Evolutionary conservation across 1,140 invertebrate species (phyloP).

Genomic region (Hyposmocoma kahamanoa): DNA sequence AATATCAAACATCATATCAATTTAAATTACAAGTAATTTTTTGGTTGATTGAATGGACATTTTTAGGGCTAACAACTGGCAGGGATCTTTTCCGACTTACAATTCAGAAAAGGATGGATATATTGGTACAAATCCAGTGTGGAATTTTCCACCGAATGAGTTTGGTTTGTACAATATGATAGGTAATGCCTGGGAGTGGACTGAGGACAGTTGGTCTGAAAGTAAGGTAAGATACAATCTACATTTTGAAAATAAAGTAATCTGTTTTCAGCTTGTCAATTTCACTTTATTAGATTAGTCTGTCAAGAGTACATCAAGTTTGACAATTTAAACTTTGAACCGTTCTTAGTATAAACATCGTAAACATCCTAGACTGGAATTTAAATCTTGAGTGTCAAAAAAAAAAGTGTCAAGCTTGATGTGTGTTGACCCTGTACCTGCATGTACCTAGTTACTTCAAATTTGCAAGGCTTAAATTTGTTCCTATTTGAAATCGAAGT

Average conservation of each 20-base stretch:
- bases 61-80: constrained; percentile 92
- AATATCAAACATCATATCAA: too few species aligned
- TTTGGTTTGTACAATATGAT: constrained; percentile 93
- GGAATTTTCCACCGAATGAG: constrained; percentile 84
- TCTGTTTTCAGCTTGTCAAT: too few species aligned
- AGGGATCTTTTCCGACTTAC: constrained; percentile 89
- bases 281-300: too few species aligned
- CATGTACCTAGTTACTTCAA: too few species aligned
- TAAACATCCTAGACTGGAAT: too few species aligned
- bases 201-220: constrained; percentile 85
- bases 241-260: not conserved
- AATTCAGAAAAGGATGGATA: constrained; percentile 92
- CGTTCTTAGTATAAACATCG: too few species aligned
- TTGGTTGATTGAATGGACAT: constrained; percentile 9
- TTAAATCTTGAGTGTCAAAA: too few species aligned
- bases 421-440: too few species aligned
- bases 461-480: too few species aligned
- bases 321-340: not conserved
- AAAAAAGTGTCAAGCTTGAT: too few species aligned
- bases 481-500: too few species aligned
- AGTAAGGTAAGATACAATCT: constrained; percentile 35
- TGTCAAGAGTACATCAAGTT: too few species aligned
- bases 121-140: constrained; percentile 85
- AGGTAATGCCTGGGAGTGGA: constrained; percentile 99
- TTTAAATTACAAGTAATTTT: not conserved